Percentiles rank a stretch among this genome's conserved stretches.
phyloP scores from a whole-genome alignment of 2,797 vertebrate species.

The Aselliscus stoliczkanus region DNA sequence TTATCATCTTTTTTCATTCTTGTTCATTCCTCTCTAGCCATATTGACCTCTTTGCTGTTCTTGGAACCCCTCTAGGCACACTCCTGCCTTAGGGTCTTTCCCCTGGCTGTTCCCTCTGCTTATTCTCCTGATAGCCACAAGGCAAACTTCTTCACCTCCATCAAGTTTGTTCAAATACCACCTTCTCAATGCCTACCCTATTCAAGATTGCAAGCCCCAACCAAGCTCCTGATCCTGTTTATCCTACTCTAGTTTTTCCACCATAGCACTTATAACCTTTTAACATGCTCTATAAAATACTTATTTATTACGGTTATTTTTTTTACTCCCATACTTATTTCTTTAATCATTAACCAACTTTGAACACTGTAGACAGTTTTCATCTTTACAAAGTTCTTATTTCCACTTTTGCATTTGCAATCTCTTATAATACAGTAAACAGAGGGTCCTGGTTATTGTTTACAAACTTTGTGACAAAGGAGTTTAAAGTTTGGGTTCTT shows the following conservation, averaged over 20 bases:
- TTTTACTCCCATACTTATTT: no score
- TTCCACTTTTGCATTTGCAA: conserved; percentile 9
- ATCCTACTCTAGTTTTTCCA: neutral
- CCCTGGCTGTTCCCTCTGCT: neutral
- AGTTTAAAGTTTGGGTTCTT: neutral
- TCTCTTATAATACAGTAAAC: neutral
- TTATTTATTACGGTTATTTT: neutral
- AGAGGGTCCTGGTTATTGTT: neutral
- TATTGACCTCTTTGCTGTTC: neutral
- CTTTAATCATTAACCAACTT: neutral
- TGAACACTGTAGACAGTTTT: neutral
- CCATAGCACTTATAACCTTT: neutral
- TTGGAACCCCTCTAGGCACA: neutral
- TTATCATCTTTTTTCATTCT: neutral
- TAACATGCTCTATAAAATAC: neutral
- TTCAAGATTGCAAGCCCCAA: neutral
- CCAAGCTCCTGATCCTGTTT: neutral
- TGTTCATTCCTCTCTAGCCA: neutral
- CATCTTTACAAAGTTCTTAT: neutral
- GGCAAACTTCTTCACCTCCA: neutral
- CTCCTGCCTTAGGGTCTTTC: neutral
- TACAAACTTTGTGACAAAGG: neutral
- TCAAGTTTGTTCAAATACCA: neutral
- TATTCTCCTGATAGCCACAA: neutral
- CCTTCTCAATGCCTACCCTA: neutral